These are phyloP conservation scores for Zhuqinia jingwanae DNA, from an alignment of 2,888 invertebrate species.

Conservation along the genomic window DNA sequence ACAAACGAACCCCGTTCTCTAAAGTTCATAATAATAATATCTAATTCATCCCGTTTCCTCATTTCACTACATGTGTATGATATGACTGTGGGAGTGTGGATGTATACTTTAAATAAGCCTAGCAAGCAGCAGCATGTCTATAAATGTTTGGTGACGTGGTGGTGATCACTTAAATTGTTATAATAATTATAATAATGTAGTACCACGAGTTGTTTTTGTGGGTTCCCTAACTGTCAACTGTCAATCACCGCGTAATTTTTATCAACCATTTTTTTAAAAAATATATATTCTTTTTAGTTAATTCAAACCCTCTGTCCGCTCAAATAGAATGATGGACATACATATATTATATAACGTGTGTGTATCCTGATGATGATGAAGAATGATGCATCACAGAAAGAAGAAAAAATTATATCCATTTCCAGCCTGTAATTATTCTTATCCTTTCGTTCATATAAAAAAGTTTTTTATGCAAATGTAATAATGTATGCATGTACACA, in stretches of 20 bases:
- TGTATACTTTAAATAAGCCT: background rate
- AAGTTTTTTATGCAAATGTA: constrained; percentile 46
- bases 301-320: constrained; percentile 46
- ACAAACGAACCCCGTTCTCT: constrained; percentile 31
- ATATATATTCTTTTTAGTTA: constrained; percentile 45
- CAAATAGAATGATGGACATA: constrained; percentile 55
- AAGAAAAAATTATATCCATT: too few species aligned
- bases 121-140: background rate
- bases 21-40: background rate
- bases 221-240: constrained; percentile 63
- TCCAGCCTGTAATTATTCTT: constrained; percentile 64
- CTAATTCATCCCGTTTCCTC: background rate
- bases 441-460: constrained; percentile 42
- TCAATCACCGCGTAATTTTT: constrained; percentile 63
- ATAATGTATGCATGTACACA: constrained; percentile 11
- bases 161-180: constrained; percentile 23
- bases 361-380: constrained; percentile 60
- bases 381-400: constrained; percentile 61
- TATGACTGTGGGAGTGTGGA: constrained; percentile 6
- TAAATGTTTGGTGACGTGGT: background rate
- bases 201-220: background rate
- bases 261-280: constrained; percentile 33
- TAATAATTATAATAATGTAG: background rate
- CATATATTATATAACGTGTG: too few species aligned
- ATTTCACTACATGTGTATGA: background rate